phyloP scores from a whole-genome alignment of 2,888 invertebrate genomes.

The Rotaria socialis region DNA sequence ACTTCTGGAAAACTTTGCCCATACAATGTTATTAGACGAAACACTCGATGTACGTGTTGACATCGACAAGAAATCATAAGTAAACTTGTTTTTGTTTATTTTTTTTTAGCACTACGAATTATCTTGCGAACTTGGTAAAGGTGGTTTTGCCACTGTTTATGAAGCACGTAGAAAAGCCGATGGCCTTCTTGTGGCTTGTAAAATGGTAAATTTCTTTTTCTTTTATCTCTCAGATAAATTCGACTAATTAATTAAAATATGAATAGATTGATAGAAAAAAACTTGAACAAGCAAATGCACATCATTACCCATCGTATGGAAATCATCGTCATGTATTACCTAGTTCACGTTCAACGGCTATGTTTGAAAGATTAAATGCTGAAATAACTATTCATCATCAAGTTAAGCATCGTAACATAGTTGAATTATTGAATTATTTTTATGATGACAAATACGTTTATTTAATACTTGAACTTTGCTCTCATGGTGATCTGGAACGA shows the following conservation, averaged over 20 bases:
- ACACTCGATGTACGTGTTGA: background rate
- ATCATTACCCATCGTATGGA: background rate
- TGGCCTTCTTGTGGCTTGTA: background rate
- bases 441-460: slow-evolving; percentile 86
- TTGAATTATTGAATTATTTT: slow-evolving; percentile 79
- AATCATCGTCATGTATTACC: background rate
- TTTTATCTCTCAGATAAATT: no score
- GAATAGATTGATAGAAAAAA: slow-evolving; percentile 8
- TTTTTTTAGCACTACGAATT: background rate
- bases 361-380: background rate
- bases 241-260: no score
- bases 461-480: slow-evolving; percentile 83
- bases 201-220: background rate
- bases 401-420: slow-evolving; percentile 81
- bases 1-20: background rate
- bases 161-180: background rate
- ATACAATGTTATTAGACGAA: background rate
- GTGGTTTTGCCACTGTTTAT: slow-evolving; percentile 15
- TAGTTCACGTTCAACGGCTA: background rate
- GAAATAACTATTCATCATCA: slow-evolving; percentile 87
- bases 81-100: no score
- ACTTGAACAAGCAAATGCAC: background rate
- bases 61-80: background rate
- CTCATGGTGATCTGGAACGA: slow-evolving; percentile 81
- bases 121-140: slow-evolving; percentile 11